Percentiles rank a stretch among this genome's conserved stretches.
Conservation (phyloP, 2,113 vertebrate genomes). For the Brevimyrus niger region DNA sequence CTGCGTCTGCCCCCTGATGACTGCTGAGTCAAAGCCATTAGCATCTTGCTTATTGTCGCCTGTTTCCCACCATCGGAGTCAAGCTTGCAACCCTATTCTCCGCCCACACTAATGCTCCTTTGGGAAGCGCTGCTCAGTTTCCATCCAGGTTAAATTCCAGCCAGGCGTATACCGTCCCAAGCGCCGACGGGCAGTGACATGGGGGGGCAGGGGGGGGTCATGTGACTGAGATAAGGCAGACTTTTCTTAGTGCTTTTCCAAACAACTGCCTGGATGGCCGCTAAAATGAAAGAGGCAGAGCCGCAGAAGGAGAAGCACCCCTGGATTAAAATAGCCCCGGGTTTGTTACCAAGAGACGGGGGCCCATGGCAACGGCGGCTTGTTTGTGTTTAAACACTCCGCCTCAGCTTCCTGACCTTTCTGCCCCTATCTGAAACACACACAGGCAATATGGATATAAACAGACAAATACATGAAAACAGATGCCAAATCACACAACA, state of each 20-base stretch:
- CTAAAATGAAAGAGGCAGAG: not conserved
- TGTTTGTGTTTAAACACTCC: constrained; percentile 42
- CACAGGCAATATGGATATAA: not conserved
- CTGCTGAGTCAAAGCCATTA: not conserved
- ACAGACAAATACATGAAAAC: not conserved
- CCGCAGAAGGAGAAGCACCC: not conserved
- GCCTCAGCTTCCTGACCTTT: constrained; percentile 29
- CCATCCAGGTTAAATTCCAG: not conserved
- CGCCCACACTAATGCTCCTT: not conserved
- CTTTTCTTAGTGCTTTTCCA: not conserved
- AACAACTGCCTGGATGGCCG: not conserved
- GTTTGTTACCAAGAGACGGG: not conserved
- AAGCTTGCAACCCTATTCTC: not conserved
- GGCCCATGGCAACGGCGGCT: constrained; percentile 34
- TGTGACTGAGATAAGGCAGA: not conserved
- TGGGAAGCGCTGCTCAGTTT: not conserved
- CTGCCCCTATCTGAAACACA: not conserved
- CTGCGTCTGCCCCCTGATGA: not conserved
- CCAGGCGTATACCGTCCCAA: not conserved
- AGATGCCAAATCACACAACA: not conserved
- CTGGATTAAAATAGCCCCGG: constrained; percentile 34
- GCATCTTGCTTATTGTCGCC: not conserved
- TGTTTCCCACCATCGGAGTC: not conserved
- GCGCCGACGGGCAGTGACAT: not conserved
- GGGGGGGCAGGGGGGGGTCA: not conserved